These are phyloP conservation scores for Heliopora coerulea DNA, from an alignment of 92 coral and sea anemone species.

Conservation along the genomic window DNA sequence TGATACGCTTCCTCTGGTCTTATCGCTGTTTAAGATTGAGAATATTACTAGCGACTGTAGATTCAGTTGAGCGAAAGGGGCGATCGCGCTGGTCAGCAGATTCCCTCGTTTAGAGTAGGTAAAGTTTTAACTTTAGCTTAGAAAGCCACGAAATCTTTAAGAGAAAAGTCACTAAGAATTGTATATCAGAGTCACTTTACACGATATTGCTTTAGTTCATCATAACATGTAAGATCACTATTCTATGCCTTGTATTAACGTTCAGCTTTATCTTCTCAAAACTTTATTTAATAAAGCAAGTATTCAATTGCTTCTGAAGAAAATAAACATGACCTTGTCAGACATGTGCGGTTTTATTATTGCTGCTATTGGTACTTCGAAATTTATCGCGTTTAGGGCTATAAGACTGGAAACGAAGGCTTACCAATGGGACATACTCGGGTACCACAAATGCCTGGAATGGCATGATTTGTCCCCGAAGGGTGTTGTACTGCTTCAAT, in stretches of 20 bases:
- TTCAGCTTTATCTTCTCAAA: not conserved
- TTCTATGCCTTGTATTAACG: not conserved
- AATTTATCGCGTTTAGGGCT: no score
- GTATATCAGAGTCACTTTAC: conserved; percentile 24
- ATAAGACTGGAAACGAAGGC: no score
- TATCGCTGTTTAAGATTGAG: conserved; percentile 5
- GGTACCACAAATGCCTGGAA: no score
- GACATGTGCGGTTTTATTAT: not conserved
- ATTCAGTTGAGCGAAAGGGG: conserved; percentile 45
- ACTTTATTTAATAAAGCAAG: conserved; percentile 6
- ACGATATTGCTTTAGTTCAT: not conserved
- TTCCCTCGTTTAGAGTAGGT: conserved; percentile 17
- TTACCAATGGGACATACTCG: no score
- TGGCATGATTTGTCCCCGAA: no score
- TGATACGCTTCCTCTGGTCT: conserved; percentile 30
- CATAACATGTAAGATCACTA: not conserved
- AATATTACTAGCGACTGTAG: conserved; percentile 51
- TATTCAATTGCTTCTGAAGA: not conserved
- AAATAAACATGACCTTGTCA: conserved; percentile 2
- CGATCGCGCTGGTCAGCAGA: conserved; percentile 42
- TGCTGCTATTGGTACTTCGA: no score
- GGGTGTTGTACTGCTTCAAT: no score
- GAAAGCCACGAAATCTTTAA: conserved; percentile 28
- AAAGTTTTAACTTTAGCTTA: conserved; percentile 43
- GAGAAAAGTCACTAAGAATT: not conserved